phyloP scores from a whole-genome alignment of 2,797 vertebrate genomes.

The Leptoclinus maculatus region DNA sequence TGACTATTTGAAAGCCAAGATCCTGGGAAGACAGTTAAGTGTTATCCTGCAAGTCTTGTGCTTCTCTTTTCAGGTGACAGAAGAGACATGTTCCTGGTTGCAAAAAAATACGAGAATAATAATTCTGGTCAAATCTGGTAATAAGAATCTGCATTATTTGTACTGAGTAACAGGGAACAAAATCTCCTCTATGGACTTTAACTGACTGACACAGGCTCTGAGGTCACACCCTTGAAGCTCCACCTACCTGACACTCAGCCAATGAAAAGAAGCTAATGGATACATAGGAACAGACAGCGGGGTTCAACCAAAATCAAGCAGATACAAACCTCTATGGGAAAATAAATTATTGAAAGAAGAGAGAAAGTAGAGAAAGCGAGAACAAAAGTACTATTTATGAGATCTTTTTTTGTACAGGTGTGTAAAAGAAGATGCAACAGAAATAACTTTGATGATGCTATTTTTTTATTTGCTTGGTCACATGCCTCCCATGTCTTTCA shows the following conservation, averaged over 20 bases:
- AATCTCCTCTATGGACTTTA: neutral
- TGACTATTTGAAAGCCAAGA: constrained; percentile 18
- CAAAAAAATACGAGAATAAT: neutral
- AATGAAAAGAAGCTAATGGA: constrained; percentile 52
- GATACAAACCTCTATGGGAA: constrained; percentile 78
- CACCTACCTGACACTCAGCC: constrained; percentile 49
- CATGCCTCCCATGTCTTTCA: constrained; percentile 84
- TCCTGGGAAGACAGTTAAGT: constrained; percentile 1
- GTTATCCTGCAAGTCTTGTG: neutral
- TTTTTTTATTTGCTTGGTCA: constrained; percentile 87
- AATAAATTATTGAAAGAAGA: constrained; percentile 76
- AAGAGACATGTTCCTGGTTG: neutral
- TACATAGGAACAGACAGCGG: constrained; percentile 16
- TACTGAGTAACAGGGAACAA: neutral
- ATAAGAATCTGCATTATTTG: constrained; percentile 5
- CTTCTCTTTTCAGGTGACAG: constrained; percentile 4
- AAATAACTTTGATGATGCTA: constrained; percentile 84
- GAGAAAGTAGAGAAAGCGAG: constrained; percentile 38
- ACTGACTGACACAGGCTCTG: constrained; percentile 26
- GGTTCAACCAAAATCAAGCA: constrained; percentile 77
- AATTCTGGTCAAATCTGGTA: neutral
- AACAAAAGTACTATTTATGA: constrained; percentile 85
- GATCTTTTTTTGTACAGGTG: constrained; percentile 84
- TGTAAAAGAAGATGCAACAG: constrained; percentile 84
- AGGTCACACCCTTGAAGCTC: constrained; percentile 26